Conservation (phyloP, 2,888 invertebrate species). For the Cryptophagus acutangulus region DNA sequence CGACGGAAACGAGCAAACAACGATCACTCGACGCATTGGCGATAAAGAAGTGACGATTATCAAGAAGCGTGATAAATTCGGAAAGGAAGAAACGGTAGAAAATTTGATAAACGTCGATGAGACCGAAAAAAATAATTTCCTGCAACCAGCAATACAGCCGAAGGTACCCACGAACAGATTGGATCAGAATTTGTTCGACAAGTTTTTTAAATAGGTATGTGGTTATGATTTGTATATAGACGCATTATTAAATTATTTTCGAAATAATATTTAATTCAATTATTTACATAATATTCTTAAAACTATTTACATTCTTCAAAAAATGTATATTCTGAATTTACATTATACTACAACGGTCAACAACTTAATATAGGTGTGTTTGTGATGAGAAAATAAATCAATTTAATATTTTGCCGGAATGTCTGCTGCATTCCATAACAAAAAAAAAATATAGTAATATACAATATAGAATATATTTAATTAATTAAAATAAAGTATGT, state of each 20-base stretch:
- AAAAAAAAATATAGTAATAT: too few species aligned
- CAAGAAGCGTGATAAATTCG: slow-evolving; percentile 47
- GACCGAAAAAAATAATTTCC: slow-evolving; percentile 30
- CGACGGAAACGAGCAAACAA: slow-evolving; percentile 57
- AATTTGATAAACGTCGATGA: slow-evolving; percentile 41
- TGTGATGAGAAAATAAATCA: too few species aligned
- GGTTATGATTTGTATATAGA: slow-evolving; percentile 8
- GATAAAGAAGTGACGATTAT: slow-evolving; percentile 46
- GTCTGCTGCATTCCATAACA: too few species aligned
- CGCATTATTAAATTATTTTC: too few species aligned
- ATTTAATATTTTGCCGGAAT: too few species aligned
- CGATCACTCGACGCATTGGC: slow-evolving; percentile 46
- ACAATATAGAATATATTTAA: too few species aligned
- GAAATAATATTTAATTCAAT: slow-evolving; percentile 22
- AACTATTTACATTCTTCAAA: slow-evolving; percentile 6
- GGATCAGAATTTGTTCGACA: slow-evolving; percentile 30
- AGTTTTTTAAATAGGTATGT: slow-evolving; percentile 31
- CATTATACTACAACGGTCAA: slow-evolving; percentile 7
- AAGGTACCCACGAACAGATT: slow-evolving; percentile 8
- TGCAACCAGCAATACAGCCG: slow-evolving; percentile 9
- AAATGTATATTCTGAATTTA: slow-evolving; percentile 7
- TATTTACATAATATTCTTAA: slow-evolving; percentile 20
- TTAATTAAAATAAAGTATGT: too few species aligned
- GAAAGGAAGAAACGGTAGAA: slow-evolving; percentile 39
- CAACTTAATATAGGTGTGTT: background rate